phyloP scores from a whole-genome alignment of 2,113 vertebrate genomes.

The Lampris incognitus region DNA sequence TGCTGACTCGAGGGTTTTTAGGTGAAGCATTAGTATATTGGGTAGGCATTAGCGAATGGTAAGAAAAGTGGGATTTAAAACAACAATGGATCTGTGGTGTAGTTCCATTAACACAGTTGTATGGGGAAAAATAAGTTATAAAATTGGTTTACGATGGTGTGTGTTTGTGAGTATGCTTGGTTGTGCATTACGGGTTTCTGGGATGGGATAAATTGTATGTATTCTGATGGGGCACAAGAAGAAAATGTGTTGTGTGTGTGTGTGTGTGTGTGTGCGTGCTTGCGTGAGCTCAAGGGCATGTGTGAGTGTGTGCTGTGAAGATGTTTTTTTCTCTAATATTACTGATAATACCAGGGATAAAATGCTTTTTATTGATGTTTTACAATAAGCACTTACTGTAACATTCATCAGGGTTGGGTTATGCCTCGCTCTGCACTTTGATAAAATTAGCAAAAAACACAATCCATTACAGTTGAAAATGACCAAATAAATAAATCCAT shows the following conservation, averaged over 20 bases:
- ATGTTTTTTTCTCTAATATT: constrained; percentile 22
- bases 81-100: constrained; percentile 55
- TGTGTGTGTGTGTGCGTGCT: not conserved
- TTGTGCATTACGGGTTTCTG: not conserved
- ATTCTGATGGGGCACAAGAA: not conserved
- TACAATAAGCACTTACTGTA: constrained; percentile 60
- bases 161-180: constrained; percentile 1
- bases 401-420: constrained; percentile 62
- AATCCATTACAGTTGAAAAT: constrained; percentile 39
- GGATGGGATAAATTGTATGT: constrained; percentile 3
- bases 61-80: constrained; percentile 62
- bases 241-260: constrained; percentile 4
- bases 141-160: constrained; percentile 46
- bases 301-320: too few species aligned
- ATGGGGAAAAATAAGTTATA: constrained; percentile 46
- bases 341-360: constrained; percentile 31
- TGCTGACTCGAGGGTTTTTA: constrained; percentile 72
- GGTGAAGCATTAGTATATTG: constrained; percentile 74
- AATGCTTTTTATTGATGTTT: constrained; percentile 48
- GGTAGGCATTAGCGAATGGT: constrained; percentile 68
- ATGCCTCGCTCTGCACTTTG: constrained; percentile 68
- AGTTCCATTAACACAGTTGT: constrained; percentile 67
- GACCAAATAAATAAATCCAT: constrained; percentile 28
- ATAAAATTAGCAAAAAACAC: constrained; percentile 38
- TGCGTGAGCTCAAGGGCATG: constrained; percentile 42